Conservation (phyloP, 2,888 invertebrate species). For the Volucella inflata region DNA sequence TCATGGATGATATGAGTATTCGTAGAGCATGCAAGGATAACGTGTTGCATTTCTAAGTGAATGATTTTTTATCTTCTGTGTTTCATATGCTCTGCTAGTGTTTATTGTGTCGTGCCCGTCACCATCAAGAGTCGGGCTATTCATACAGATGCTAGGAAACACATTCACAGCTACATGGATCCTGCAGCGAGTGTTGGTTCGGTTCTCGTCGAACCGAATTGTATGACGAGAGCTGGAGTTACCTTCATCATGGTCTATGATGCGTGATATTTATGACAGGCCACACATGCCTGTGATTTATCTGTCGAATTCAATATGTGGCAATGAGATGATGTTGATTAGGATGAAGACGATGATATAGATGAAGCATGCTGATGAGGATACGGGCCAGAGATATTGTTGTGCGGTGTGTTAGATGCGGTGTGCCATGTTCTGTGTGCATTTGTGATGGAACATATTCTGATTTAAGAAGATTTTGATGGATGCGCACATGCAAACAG, state of each 20-base stretch:
- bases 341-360: slow-evolving; percentile 37
- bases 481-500: slow-evolving; percentile 64
- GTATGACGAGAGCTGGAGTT: slow-evolving; percentile 14
- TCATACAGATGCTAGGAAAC: neutral
- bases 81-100: slow-evolving; percentile 30
- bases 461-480: slow-evolving; percentile 65
- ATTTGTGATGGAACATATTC: slow-evolving; percentile 38
- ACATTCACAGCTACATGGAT: no score
- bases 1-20: slow-evolving; percentile 15
- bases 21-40: slow-evolving; percentile 28
- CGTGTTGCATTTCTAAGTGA: slow-evolving; percentile 13
- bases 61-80: neutral
- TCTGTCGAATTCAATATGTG: slow-evolving; percentile 68
- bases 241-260: slow-evolving; percentile 62
- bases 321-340: slow-evolving; percentile 38
- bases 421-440: slow-evolving; percentile 49
- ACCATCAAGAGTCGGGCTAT: slow-evolving; percentile 42
- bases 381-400: slow-evolving; percentile 8
- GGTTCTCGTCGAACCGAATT: neutral
- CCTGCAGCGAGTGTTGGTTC: neutral
- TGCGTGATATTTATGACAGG: slow-evolving; percentile 65
- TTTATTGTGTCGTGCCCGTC: slow-evolving; percentile 44
- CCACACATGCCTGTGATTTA: slow-evolving; percentile 72
- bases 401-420: slow-evolving; percentile 18
- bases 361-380: slow-evolving; percentile 24